phyloP scores from a whole-genome alignment of 2,113 vertebrate genomes.

The Eptesicus fuscus region DNA sequence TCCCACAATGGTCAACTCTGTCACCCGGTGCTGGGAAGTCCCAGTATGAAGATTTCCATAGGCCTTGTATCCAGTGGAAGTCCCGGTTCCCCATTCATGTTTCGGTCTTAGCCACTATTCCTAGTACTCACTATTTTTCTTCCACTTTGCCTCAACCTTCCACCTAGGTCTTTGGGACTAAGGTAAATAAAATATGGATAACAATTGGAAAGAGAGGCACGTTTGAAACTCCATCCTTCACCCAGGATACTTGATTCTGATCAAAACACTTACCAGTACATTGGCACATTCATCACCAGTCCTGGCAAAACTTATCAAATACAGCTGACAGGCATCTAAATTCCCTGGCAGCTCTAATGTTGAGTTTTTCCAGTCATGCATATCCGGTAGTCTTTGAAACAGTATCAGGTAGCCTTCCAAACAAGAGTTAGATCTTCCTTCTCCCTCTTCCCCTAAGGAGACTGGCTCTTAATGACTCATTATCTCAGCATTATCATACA shows the following conservation, averaged over 20 bases:
- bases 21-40: too few species aligned
- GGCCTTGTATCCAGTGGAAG: neutral
- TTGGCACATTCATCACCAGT: neutral
- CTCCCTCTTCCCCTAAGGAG: neutral
- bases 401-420: neutral
- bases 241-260: neutral
- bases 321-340: neutral
- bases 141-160: neutral
- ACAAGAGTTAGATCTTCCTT: neutral
- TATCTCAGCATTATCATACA: conserved; percentile 49
- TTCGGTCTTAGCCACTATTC: neutral
- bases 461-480: conserved; percentile 21
- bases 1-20: neutral
- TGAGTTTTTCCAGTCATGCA: neutral
- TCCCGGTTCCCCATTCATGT: neutral
- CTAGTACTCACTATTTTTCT: neutral
- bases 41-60: neutral
- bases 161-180: neutral
- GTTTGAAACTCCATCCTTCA: neutral
- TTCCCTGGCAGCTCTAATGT: neutral
- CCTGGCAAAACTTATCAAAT: neutral
- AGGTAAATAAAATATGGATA: neutral
- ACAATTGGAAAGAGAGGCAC: neutral
- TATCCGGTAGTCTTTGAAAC: neutral
- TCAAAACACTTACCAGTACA: neutral